A percentile compares a stretch with the other conserved stretches of the same genome.
phyloP scores from a whole-genome alignment of 2,797 vertebrate genomes.

The Acestrorhynchus altus region DNA sequence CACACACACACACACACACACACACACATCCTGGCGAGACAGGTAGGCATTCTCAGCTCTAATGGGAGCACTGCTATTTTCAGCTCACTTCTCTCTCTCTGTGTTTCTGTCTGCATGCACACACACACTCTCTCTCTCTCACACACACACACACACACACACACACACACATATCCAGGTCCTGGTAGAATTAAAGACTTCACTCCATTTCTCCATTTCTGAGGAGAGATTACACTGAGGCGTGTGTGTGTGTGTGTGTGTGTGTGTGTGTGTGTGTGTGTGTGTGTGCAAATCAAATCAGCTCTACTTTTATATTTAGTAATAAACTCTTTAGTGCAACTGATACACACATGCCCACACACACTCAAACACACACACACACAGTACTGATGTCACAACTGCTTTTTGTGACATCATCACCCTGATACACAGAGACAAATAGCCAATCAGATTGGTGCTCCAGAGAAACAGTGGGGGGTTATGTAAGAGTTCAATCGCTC shows the following conservation, averaged over 20 bases:
- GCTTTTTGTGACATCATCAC: not conserved
- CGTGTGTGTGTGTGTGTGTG: not conserved
- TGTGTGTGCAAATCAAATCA: not conserved
- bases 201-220: slow-evolving; percentile 2
- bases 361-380: not conserved
- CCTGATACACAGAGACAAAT: not conserved
- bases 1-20: not conserved
- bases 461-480: not conserved
- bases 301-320: not conserved
- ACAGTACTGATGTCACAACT: not conserved
- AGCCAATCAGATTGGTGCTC: not conserved
- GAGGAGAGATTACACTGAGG: slow-evolving; percentile 12
- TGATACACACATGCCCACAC: not conserved
- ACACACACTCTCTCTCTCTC: not conserved
- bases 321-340: not conserved
- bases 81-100: slow-evolving; percentile 31
- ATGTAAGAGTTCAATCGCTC: not conserved
- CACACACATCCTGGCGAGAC: slow-evolving; percentile 15
- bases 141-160: slow-evolving; percentile 5
- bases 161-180: slow-evolving; percentile 19
- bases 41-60: slow-evolving; percentile 44
- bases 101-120: slow-evolving; percentile 16
- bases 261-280: slow-evolving; percentile 2
- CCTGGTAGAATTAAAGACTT: slow-evolving; percentile 20
- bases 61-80: slow-evolving; percentile 42